A percentile compares a stretch with the other conserved stretches of the same genome.
phyloP scores from a whole-genome alignment of 2,113 vertebrate species.

The Excalfactoria chinensis region DNA sequence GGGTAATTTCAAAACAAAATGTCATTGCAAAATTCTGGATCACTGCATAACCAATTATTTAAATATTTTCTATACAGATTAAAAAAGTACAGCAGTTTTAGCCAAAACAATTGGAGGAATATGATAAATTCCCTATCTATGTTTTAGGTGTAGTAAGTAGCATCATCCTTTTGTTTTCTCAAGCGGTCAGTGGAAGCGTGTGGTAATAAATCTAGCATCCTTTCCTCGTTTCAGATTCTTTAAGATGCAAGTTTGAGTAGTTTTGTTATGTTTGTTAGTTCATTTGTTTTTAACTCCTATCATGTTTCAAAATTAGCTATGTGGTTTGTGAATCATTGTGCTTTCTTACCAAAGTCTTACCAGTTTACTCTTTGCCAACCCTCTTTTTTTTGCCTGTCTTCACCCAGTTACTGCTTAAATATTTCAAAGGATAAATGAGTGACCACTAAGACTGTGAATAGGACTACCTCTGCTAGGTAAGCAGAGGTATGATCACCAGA shows the following conservation, averaged over 20 bases:
- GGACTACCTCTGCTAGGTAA: constrained; percentile 32
- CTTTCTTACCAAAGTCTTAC: not conserved
- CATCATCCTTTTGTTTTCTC: not conserved
- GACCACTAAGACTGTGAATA: not conserved
- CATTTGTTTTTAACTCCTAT: not conserved
- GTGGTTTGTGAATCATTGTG: not conserved
- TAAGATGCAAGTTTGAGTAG: not conserved
- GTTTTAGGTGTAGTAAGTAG: not conserved
- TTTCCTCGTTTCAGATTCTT: constrained; percentile 4
- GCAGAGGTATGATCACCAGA: not conserved
- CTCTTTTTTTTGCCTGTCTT: too few species aligned
- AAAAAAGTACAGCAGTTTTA: not conserved
- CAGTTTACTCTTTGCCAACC: not conserved
- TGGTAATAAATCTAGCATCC: not conserved
- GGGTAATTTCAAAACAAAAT: not conserved
- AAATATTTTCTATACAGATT: not conserved
- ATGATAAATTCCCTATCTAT: not conserved
- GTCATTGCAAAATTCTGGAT: not conserved
- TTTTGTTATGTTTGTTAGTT: constrained; percentile 5
- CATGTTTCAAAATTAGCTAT: not conserved
- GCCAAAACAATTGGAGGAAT: not conserved
- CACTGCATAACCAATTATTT: not conserved
- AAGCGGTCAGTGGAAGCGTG: not conserved
- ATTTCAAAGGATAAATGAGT: constrained; percentile 17
- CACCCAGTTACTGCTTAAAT: too few species aligned